These are phyloP conservation scores for Heliconius ismenius DNA, from an alignment of 2,888 invertebrate species.

Conservation along the genomic window DNA sequence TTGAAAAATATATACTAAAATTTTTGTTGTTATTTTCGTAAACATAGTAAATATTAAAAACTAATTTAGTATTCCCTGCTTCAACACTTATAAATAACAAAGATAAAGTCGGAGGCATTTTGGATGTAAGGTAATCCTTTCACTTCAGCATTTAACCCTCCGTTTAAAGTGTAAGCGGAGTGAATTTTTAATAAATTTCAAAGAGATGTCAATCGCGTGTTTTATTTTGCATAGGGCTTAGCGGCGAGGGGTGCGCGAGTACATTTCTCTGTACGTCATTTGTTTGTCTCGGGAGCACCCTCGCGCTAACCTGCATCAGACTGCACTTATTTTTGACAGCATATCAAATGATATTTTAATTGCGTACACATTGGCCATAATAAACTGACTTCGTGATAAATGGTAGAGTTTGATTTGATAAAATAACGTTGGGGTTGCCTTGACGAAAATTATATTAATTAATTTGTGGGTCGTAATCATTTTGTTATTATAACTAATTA, in stretches of 20 bases:
- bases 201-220: slow-evolving; percentile 81
- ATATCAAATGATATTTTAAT: slow-evolving; percentile 74
- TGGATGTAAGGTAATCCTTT: slow-evolving; percentile 69
- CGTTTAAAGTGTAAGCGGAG: slow-evolving; percentile 73
- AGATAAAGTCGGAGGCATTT: slow-evolving; percentile 49
- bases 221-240: slow-evolving; percentile 82
- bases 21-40: background rate
- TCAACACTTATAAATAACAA: slow-evolving; percentile 51
- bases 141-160: slow-evolving; percentile 77
- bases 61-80: slow-evolving; percentile 35
- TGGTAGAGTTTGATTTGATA: slow-evolving; percentile 38
- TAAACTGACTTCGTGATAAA: slow-evolving; percentile 41
- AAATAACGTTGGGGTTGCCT: slow-evolving; percentile 23
- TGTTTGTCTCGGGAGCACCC: slow-evolving; percentile 66
- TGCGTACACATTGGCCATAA: slow-evolving; percentile 52
- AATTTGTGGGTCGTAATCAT: background rate
- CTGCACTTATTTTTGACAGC: slow-evolving; percentile 75
- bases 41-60: slow-evolving; percentile 23
- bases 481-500: background rate
- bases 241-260: slow-evolving; percentile 73
- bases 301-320: slow-evolving; percentile 50
- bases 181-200: slow-evolving; percentile 82
- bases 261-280: slow-evolving; percentile 81
- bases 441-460: slow-evolving; percentile 5
- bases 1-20: no score